Base-by-base conservation (phyloP, 1,140 invertebrate species). In the Charaxes varanes region DNA sequence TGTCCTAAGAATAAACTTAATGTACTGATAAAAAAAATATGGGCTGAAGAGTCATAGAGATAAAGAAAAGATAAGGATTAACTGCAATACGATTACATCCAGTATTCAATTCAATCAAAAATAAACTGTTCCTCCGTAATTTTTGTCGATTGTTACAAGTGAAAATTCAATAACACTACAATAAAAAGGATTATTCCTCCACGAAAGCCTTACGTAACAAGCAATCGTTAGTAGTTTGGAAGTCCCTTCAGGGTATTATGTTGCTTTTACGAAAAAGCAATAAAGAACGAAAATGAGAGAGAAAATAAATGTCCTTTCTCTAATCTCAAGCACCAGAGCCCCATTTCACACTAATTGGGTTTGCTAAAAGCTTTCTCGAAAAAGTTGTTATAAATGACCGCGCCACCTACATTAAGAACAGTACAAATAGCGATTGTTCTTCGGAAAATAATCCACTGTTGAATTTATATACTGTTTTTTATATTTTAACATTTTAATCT, bases 331-430 rank as follows among this genome's bases (percentile, higher is more conserved):
- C 31, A 48, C 32, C 44, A 53, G 46, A 16, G 43, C 31, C 43
- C 49, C 34, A 52, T 62, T 58, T 58, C 45, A 48, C 50, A 55
- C 60, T 62, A 65, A 65, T 62, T 65, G 58, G 62, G 52, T 56
- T 51, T 35, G 38, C 51, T 56, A 53, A 53, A 62, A 53, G 55
- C 60, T 54, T 53, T 49, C 32, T 15, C 43, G 33, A 44, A 56
- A 62, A 49, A 52, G 38, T 60, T 60, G 36, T 48, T 61, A 46
- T 46, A 53, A 47, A 51, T 35, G 50, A 43, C 32, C 37, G 15
- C 11, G 21, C 19, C 13, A 2, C 27, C 12, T 28, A 27, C 8
- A 1, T 13, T 28, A 2, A 1, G n/a, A 7, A 14, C 16, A 15
- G 13, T n/a, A 16, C 12, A 28, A 14, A 28, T 28, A 28, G 13